Conservation (phyloP, 2,113 vertebrate genomes). For the Globicephala melas region DNA sequence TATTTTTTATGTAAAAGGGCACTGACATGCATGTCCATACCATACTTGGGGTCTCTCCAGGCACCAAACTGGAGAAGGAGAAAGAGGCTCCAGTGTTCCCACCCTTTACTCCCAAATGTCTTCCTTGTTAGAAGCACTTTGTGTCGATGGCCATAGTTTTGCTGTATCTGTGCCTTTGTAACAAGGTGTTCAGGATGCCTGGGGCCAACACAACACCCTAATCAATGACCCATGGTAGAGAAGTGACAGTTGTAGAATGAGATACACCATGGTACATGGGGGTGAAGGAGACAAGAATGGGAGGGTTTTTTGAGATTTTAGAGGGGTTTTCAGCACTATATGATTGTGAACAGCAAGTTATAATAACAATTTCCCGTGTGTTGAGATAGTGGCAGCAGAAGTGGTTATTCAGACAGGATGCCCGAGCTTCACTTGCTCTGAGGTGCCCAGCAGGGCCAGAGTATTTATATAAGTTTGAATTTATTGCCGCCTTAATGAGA, state of each 20-base stretch:
- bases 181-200: neutral
- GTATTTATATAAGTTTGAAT: neutral
- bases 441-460: too few species aligned
- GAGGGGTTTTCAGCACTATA: neutral
- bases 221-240: neutral
- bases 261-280: accelerated
- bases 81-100: conserved; percentile 47
- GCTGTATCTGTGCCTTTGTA: neutral
- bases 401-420: neutral
- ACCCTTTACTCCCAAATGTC: conserved; percentile 32
- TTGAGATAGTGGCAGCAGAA: neutral
- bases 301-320: neutral
- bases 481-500: neutral
- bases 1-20: conserved; percentile 83
- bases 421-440: neutral
- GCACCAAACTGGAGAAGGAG: conserved; percentile 44
- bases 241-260: neutral
- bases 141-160: neutral
- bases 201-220: neutral
- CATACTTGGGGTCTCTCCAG: conserved; percentile 76
- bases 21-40: conserved; percentile 82
- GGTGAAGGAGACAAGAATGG: neutral
- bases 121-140: conserved; percentile 42
- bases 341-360: neutral
- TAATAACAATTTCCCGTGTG: neutral